Percentiles rank a stretch among this genome's conserved stretches.
These are phyloP conservation scores for Stomatorhinus ivindoensis DNA, from an alignment of 2,113 vertebrate species.

Conservation along the genomic window DNA sequence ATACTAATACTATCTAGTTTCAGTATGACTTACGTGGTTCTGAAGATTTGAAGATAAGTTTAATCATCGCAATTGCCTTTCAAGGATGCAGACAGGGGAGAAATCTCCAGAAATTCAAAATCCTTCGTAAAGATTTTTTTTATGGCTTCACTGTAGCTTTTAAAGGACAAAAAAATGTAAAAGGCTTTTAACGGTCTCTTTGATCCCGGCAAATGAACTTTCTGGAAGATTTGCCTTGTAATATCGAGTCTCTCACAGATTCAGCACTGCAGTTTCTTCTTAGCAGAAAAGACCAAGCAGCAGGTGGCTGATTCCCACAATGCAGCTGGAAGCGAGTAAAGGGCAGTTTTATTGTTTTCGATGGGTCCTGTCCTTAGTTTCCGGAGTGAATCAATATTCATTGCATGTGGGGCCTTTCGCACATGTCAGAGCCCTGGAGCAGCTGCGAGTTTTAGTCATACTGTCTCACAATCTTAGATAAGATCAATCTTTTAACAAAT, in stretches of 20 bases:
- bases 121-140: not conserved
- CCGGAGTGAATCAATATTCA: conserved; percentile 39
- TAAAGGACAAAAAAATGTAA: not conserved
- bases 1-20: not conserved
- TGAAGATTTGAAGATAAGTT: not conserved
- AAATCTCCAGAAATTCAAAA: not conserved
- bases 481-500: conserved; percentile 20
- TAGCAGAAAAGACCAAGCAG: not conserved
- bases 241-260: not conserved
- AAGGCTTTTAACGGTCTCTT: not conserved
- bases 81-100: not conserved
- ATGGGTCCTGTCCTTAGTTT: conserved; percentile 44
- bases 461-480: not conserved
- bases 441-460: not conserved
- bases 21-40: not conserved
- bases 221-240: not conserved
- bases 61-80: not conserved
- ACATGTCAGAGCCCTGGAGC: not conserved
- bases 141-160: not conserved
- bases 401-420: conserved; percentile 34
- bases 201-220: not conserved
- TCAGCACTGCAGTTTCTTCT: not conserved
- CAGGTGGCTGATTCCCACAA: not conserved
- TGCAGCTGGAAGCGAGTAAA: not conserved
- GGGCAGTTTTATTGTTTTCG: conserved; percentile 39